Conservation (phyloP, 1,140 invertebrate species). For the Pseudomyrmex pallidus region DNA sequence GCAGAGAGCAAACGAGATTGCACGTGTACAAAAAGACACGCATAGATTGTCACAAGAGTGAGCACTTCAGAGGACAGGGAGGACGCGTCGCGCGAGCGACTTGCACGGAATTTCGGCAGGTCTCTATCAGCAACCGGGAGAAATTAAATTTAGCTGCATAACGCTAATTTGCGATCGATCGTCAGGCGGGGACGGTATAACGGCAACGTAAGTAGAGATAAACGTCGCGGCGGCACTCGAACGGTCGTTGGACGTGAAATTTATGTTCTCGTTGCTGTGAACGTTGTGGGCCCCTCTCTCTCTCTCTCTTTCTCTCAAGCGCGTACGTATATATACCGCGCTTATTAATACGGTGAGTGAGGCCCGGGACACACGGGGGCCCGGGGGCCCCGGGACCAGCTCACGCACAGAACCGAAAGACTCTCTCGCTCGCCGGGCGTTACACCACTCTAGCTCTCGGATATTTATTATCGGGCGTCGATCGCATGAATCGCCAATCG, state of each 20-base stretch:
- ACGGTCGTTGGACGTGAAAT: slow-evolving; percentile 51
- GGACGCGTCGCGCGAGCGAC: neutral
- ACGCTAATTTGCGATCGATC: slow-evolving; percentile 59
- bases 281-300: neutral
- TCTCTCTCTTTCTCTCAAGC: slow-evolving; percentile 1
- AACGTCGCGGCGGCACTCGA: slow-evolving; percentile 46
- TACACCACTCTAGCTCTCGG: slow-evolving; percentile 70
- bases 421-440: slow-evolving; percentile 56
- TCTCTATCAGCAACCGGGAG: slow-evolving; percentile 21
- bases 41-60: too few relatives aligned
- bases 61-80: too few relatives aligned
- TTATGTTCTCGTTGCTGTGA: slow-evolving; percentile 55
- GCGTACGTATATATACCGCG: neutral
- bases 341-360: slow-evolving; percentile 69
- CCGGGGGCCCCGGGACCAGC: slow-evolving; percentile 44
- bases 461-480: slow-evolving; percentile 83
- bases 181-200: slow-evolving; percentile 48
- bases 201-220: slow-evolving; percentile 58
- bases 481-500: slow-evolving; percentile 85
- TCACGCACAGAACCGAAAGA: slow-evolving; percentile 42
- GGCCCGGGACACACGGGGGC: slow-evolving; percentile 5
- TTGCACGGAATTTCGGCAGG: slow-evolving; percentile 28
- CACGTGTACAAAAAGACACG: too few relatives aligned
- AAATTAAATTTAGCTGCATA: slow-evolving; percentile 38
- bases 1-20: too few relatives aligned